Conservation (phyloP, 2,797 vertebrate species). For the Urophycis tenuis region DNA sequence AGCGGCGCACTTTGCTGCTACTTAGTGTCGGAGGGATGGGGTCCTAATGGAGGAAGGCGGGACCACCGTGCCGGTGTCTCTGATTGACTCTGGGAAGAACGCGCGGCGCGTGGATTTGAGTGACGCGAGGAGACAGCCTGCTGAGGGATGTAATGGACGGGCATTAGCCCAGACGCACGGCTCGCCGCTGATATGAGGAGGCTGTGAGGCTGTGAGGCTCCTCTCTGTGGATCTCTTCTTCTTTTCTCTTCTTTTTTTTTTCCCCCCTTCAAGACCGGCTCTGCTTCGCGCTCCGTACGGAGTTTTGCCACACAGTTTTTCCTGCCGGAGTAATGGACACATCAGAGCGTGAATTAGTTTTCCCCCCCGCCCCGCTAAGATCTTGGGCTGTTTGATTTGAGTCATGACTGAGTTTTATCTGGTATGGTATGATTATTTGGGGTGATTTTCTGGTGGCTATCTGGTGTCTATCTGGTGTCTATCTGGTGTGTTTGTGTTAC, state of each 20-base stretch:
- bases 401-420: constrained; percentile 63
- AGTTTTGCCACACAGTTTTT: constrained; percentile 10
- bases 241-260: constrained; percentile 29
- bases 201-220: background rate
- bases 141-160: constrained; percentile 26
- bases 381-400: constrained; percentile 29
- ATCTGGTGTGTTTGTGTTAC: background rate
- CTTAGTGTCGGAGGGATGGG: constrained; percentile 30
- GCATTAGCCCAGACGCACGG: constrained; percentile 18
- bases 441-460: constrained; percentile 14
- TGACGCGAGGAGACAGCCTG: constrained; percentile 42
- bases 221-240: constrained; percentile 37
- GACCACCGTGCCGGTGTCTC: constrained; percentile 47
- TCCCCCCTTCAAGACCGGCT: constrained; percentile 15
- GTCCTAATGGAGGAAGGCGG: constrained; percentile 34
- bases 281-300: constrained; percentile 10
- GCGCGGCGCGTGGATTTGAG: constrained; percentile 40
- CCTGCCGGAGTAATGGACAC: constrained; percentile 23
- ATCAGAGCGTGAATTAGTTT: constrained; percentile 27
- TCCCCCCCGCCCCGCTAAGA: constrained; percentile 20
- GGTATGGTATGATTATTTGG: constrained; percentile 44
- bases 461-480: constrained; percentile 11
- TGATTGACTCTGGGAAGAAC: constrained; percentile 1
- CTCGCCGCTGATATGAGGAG: constrained; percentile 14
- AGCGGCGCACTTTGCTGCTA: constrained; percentile 27